Conservation (phyloP, 2,888 invertebrate genomes). For the Creontiades dilutus region DNA sequence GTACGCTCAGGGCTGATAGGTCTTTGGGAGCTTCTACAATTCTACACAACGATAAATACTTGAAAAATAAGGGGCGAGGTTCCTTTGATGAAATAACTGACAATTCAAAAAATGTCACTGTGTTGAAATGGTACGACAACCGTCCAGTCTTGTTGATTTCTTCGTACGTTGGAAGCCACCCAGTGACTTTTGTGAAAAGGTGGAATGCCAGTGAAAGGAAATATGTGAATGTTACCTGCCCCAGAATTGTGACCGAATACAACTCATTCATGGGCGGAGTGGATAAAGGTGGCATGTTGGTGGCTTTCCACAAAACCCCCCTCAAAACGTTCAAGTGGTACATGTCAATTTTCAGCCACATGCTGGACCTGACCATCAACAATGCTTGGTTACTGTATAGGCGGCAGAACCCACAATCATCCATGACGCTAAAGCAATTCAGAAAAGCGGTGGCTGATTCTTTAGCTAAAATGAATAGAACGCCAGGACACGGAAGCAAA, state of each 20-base stretch:
- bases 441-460: constrained; percentile 12
- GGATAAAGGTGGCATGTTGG: constrained; percentile 46
- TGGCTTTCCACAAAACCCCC: constrained; percentile 43
- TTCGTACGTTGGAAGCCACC: constrained; percentile 72
- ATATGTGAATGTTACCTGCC: constrained; percentile 26
- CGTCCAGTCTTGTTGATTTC: constrained; percentile 73
- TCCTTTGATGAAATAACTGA: constrained; percentile 33
- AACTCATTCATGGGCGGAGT: constrained; percentile 61
- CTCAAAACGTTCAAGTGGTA: constrained; percentile 57
- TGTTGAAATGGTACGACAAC: constrained; percentile 75
- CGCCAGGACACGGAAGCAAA: constrained; percentile 19
- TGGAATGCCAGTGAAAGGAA: constrained; percentile 29
- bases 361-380: constrained; percentile 7
- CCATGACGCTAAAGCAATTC: neutral
- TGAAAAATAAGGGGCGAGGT: constrained; percentile 41
- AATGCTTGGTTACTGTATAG: constrained; percentile 28
- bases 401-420: neutral
- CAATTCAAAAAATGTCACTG: constrained; percentile 23
- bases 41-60: neutral
- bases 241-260: constrained; percentile 48
- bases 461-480: constrained; percentile 35
- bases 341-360: constrained; percentile 3
- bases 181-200: constrained; percentile 50
- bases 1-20: constrained; percentile 69
- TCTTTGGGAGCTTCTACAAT: neutral